Conservation (phyloP, 64 coral and sea anemone species). For the Acropora tenuis region DNA sequence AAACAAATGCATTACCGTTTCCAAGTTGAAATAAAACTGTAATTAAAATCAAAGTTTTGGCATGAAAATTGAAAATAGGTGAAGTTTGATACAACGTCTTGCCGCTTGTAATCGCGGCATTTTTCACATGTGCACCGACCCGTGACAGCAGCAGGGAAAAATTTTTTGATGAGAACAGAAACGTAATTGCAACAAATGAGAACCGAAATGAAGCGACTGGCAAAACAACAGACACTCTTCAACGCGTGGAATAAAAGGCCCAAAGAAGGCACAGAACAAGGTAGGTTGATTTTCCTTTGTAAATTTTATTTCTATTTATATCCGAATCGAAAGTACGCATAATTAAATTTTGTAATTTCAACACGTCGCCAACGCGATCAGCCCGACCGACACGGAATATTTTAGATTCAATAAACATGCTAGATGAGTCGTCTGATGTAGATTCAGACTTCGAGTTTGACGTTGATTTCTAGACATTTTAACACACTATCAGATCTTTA, state of each 20-base stretch:
- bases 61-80: background rate
- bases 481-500: background rate
- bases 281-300: constrained; percentile 5
- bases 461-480: background rate
- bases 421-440: background rate
- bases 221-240: background rate
- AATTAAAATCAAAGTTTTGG: background rate
- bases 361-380: background rate
- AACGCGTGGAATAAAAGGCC: background rate
- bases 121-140: background rate
- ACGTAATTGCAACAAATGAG: background rate
- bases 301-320: constrained; percentile 13
- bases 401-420: background rate
- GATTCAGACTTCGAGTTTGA: background rate
- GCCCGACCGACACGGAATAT: background rate
- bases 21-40: background rate
- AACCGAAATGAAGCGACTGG: background rate
- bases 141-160: background rate
- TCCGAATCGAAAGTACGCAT: background rate
- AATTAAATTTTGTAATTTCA: background rate
- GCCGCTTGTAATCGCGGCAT: background rate
- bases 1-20: background rate
- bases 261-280: constrained; percentile 6
- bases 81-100: background rate
- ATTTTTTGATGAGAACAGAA: background rate